Percentiles rank a stretch among this genome's conserved stretches.
Conservation (phyloP, 1,140 invertebrate genomes). For the Pristionchus pacificus region DNA sequence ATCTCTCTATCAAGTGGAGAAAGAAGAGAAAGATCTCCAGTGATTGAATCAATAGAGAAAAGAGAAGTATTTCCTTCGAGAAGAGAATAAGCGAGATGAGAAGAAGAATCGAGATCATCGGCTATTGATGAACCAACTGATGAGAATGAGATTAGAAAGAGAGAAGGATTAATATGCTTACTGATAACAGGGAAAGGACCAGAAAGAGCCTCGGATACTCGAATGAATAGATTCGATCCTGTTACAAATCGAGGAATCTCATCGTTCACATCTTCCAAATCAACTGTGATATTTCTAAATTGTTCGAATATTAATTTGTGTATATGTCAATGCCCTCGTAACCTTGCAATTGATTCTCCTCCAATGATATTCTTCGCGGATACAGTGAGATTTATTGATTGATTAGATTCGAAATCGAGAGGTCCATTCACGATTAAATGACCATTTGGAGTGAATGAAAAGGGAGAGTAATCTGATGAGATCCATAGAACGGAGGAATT, state of each 20-base stretch:
- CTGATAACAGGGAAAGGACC: constrained; percentile 10
- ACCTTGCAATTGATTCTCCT: background rate
- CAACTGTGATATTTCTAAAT: constrained; percentile 3
- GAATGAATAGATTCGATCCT: constrained; percentile 5
- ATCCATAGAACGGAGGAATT: background rate
- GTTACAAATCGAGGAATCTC: constrained; percentile 25
- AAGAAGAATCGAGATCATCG: constrained; percentile 18
- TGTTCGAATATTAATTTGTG: background rate
- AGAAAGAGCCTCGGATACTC: constrained; percentile 9
- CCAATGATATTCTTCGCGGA: background rate
- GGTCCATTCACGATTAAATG: background rate
- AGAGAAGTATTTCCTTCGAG: constrained; percentile 22
- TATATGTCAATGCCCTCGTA: background rate
- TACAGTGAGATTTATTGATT: background rate
- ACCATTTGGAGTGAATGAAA: background rate
- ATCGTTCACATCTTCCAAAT: constrained; percentile 29
- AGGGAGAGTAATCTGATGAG: background rate
- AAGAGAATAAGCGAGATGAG: constrained; percentile 19
- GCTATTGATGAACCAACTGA: constrained; percentile 5
- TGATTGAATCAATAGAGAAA: constrained; percentile 15
- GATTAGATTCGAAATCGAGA: background rate
- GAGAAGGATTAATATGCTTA: background rate
- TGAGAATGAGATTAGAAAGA: background rate
- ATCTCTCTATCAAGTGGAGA: constrained; percentile 20
- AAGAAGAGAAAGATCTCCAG: constrained; percentile 21